A percentile compares a stretch with the other conserved stretches of the same genome.
Conservation (phyloP, 2,113 vertebrate species). For the Antidorcas marsupialis region DNA sequence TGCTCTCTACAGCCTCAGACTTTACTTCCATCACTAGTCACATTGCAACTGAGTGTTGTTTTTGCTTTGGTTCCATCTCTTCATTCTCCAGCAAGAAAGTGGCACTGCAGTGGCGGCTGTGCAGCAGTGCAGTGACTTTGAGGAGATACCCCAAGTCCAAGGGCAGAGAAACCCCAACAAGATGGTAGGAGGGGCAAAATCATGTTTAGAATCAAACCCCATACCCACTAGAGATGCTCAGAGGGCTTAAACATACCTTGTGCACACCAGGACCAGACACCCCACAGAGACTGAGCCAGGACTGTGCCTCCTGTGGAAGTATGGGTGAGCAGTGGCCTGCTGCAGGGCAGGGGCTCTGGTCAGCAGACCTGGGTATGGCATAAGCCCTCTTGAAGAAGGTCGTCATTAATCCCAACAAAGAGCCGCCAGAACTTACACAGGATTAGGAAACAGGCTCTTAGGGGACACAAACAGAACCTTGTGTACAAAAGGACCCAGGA, state of each 20-base stretch:
- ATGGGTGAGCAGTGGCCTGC: not conserved
- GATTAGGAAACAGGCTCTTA: too few relatives aligned
- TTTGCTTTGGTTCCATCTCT: not conserved
- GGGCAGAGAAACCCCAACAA: not conserved
- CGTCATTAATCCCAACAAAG: too few relatives aligned
- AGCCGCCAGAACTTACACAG: too few relatives aligned
- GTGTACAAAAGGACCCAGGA: too few relatives aligned
- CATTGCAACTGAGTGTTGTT: not conserved
- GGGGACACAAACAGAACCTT: too few relatives aligned
- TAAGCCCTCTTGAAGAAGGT: too few relatives aligned
- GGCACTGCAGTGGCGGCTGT: fast-evolving
- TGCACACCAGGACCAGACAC: not conserved
- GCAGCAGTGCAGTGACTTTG: not conserved
- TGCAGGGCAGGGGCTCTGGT: not conserved
- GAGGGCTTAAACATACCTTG: not conserved
- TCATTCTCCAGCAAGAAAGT: not conserved
- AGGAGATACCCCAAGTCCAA: not conserved
- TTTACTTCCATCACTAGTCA: not conserved
- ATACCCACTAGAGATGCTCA: fast-evolving
- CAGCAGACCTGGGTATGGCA: too few relatives aligned
- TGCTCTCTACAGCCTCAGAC: not conserved
- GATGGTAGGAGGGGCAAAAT: not conserved
- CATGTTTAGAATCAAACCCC: not conserved
- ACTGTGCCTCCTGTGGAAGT: not conserved
- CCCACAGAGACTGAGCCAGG: not conserved